Evolutionary conservation across 2,888 invertebrate genomes (phyloP).

Genomic region (Saturnia pavonia): DNA sequence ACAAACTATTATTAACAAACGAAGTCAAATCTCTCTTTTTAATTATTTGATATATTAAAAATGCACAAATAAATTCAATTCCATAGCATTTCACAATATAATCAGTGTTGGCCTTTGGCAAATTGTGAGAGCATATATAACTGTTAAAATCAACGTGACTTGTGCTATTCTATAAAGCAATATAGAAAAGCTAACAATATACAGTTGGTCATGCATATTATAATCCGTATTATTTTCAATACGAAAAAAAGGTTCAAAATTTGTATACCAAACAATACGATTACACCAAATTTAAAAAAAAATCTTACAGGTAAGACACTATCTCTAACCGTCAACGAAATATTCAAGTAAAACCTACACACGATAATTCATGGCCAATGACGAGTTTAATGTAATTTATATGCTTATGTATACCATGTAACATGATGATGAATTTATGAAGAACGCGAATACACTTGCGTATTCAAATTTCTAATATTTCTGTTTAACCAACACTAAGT

Average conservation of each 20-base stretch:
- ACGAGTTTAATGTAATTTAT: background rate
- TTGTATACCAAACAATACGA: too few relatives aligned
- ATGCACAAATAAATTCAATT: background rate
- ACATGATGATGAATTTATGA: background rate
- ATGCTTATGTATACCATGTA: background rate
- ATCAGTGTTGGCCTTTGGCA: background rate
- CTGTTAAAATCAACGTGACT: background rate
- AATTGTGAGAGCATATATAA: background rate
- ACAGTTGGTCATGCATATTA: too few relatives aligned
- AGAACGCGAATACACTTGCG: background rate
- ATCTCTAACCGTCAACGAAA: background rate
- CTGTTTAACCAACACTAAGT: background rate
- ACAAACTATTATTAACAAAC: background rate
- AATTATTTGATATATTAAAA: background rate
- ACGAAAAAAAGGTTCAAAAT: too few relatives aligned
- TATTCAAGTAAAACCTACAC: background rate
- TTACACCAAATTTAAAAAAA: too few relatives aligned
- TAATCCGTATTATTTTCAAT: too few relatives aligned
- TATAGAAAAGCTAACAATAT: too few relatives aligned
- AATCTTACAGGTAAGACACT: too few relatives aligned
- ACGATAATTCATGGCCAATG: background rate
- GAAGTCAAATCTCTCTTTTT: background rate
- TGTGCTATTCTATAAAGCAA: too few relatives aligned
- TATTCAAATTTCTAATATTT: conserved; percentile 6
- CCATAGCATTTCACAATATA: background rate